Base-by-base conservation (phyloP, 2,797 vertebrate genomes). In the Coregonus sp. region DNA sequence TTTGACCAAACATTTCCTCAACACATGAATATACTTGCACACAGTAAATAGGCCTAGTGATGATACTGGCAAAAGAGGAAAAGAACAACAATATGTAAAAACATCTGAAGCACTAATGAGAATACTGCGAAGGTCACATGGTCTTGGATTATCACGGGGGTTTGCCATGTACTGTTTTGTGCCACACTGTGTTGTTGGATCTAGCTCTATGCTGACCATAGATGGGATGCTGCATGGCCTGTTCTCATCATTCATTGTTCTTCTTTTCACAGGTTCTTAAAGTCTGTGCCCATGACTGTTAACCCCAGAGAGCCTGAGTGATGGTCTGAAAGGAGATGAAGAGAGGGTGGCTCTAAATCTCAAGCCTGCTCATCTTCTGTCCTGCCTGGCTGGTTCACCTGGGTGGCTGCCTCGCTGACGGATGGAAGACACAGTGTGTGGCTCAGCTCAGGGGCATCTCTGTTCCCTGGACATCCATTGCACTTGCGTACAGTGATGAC, bases 381-480 rank as follows among this genome's bases (percentile, higher is more conserved):
- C 86, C 86, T 82, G 18, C 68, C 20, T 71, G 40, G 11, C 86
- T 5, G 70, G 84, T 84, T 88, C 86, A 86, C 86, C 89, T 83
- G 61, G 4, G 72, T 33, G 25, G 81, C 81, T 90, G 89, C 18
- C 18, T 18, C 0, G 18, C 54, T 59, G 54, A 59, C 18, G n/a
- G n/a, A 91, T 89, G 85, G 88, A 91, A 89, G 89, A 90, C 84
- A 81, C 86, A 82, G 81, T 18, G 77, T 82, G 88, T 37, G 65
- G 82, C 77, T 87, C 77, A 2, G 82, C 82, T 86, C 40, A 47
- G 40, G 9, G 40, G 85, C 78, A 63, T 87, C 86, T 84, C 85
- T 79, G 79, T 81, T 89, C 86, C 76, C 7, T 76, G 90, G 87
- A 89, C 88, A 83, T 86, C 79, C 73, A 83, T 86, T 74, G 89